Percentiles rank a stretch among this genome's conserved stretches.
Evolutionary conservation across 2,888 invertebrate species (phyloP).

Genomic region (Deroplatys truncata): DNA sequence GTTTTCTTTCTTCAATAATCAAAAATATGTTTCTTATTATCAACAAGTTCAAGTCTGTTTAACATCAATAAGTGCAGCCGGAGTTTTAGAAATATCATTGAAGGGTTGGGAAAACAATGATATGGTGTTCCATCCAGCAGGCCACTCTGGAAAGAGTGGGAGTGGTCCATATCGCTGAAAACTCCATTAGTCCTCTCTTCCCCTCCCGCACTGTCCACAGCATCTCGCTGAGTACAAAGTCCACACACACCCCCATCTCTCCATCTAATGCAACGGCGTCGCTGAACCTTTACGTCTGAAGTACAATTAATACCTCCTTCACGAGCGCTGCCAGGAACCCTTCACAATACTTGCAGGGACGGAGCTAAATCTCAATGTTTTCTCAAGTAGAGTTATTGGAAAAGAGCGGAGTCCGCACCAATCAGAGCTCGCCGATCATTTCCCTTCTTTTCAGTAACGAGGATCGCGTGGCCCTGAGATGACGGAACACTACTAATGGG

Average conservation of each 20-base stretch:
- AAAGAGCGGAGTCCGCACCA: neutral
- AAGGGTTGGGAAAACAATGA: neutral
- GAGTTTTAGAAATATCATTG: too few relatives aligned
- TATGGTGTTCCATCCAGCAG: neutral
- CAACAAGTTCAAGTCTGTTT: too few relatives aligned
- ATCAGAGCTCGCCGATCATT: neutral
- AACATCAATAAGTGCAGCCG: too few relatives aligned
- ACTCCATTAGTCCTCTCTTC: neutral
- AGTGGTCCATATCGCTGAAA: neutral
- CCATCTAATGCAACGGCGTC: neutral
- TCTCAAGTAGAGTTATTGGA: neutral
- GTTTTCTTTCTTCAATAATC: too few relatives aligned
- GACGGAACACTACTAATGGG: neutral
- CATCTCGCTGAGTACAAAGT: neutral
- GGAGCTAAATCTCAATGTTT: neutral
- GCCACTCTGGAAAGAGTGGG: neutral
- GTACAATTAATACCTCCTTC: slow-evolving; percentile 3
- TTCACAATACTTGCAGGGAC: neutral
- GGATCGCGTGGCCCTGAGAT: neutral
- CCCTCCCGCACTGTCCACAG: neutral
- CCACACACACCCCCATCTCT: neutral
- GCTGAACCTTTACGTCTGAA: neutral
- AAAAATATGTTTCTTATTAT: too few relatives aligned
- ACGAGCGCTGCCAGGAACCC: neutral
- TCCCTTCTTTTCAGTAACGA: neutral